phyloP scores from a whole-genome alignment of 1,140 invertebrate genomes.

The Pogonus chalceus region DNA sequence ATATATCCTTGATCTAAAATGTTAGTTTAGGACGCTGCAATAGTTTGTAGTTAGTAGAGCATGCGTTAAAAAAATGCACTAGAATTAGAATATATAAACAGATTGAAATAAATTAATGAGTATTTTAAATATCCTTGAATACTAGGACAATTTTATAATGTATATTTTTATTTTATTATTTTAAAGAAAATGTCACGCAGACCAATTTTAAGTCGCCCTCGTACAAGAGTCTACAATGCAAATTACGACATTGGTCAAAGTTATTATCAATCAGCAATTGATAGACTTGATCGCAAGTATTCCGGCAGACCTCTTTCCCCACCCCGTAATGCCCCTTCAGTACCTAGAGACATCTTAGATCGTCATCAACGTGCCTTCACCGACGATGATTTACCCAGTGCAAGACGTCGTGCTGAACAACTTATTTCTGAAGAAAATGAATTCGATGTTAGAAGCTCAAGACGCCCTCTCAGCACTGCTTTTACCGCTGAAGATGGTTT shows the following conservation, averaged over 20 bases:
- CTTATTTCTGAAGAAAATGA: slow-evolving; percentile 26
- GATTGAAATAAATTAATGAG: no score
- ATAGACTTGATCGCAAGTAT: slow-evolving; percentile 60
- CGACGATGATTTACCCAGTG: slow-evolving; percentile 36
- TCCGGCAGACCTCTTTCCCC: slow-evolving; percentile 40
- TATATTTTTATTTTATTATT: no score
- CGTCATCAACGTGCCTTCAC: slow-evolving; percentile 41
- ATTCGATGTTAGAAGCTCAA: slow-evolving; percentile 28
- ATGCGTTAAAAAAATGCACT: no score
- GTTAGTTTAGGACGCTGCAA: no score
- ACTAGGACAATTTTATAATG: no score
- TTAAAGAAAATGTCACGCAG: slow-evolving; percentile 25
- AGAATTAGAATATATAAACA: no score
- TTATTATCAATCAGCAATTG: slow-evolving; percentile 63
- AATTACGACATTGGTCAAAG: slow-evolving; percentile 71
- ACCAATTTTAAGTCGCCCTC: slow-evolving; percentile 41
- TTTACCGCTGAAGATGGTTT: slow-evolving; percentile 29
- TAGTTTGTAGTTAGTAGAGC: no score
- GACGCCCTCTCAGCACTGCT: slow-evolving; percentile 19
- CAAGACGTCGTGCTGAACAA: slow-evolving; percentile 28
- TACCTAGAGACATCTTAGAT: slow-evolving; percentile 34
- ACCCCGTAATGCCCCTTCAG: slow-evolving; percentile 30
- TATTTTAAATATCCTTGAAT: no score
- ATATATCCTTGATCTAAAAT: no score
- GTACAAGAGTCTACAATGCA: slow-evolving; percentile 67